Conservation (phyloP, 2,888 invertebrate genomes). For the Tortricodes alternella region DNA sequence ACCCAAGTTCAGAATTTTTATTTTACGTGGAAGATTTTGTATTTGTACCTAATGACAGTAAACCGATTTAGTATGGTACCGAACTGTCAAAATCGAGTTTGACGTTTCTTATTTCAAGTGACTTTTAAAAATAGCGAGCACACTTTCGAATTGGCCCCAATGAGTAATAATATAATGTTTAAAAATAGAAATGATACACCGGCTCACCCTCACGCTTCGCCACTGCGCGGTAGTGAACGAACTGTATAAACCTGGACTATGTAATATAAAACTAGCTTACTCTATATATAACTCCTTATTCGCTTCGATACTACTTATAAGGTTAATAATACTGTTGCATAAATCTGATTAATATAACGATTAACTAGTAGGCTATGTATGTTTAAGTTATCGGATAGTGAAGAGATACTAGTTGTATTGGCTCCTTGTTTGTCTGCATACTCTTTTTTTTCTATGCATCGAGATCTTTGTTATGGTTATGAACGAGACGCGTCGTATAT, state of each 20-base stretch:
- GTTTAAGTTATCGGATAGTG: constrained; percentile 68
- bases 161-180: too few species aligned
- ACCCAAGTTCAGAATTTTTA: too few species aligned
- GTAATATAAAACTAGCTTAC: constrained; percentile 59
- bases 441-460: constrained; percentile 47
- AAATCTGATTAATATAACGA: constrained; percentile 78
- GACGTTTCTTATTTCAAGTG: too few species aligned
- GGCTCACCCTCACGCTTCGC: too few species aligned
- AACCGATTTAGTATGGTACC: too few species aligned
- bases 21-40: too few species aligned
- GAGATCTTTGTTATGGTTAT: constrained; percentile 37
- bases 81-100: too few species aligned
- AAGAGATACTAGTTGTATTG: constrained; percentile 57
- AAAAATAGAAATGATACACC: too few species aligned
- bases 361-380: constrained; percentile 66
- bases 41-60: too few species aligned
- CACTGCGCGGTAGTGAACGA: not conserved
- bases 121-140: too few species aligned
- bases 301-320: constrained; percentile 75
- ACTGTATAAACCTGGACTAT: constrained; percentile 40
- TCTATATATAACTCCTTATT: constrained; percentile 62
- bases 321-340: constrained; percentile 76
- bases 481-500: constrained; percentile 27
- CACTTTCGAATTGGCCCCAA: too few species aligned
- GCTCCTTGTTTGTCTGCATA: constrained; percentile 50